A percentile compares a stretch with the other conserved stretches of the same genome.
phyloP scores from a whole-genome alignment of 2,113 vertebrate genomes.

The Glaucomys volans region DNA sequence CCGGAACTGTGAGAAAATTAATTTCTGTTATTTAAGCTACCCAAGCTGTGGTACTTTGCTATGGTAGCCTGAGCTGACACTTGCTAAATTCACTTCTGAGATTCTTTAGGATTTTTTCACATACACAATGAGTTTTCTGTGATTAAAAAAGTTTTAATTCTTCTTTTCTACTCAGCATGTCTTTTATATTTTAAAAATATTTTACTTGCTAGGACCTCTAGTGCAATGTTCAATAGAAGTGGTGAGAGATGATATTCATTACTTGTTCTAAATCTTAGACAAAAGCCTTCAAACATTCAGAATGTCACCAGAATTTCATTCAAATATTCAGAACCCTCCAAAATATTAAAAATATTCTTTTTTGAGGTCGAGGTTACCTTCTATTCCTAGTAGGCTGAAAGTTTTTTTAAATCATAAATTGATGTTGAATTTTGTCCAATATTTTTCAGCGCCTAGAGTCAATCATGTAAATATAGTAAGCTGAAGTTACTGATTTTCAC shows the following conservation, averaged over 20 bases:
- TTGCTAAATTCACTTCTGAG: neutral
- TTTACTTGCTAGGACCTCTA: neutral
- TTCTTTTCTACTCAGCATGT: neutral
- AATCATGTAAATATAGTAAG: neutral
- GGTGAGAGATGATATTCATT: neutral
- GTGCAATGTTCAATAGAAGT: neutral
- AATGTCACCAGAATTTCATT: neutral
- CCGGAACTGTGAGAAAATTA: too few species aligned
- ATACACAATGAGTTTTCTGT: neutral
- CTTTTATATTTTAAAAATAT: neutral
- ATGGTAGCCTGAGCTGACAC: neutral
- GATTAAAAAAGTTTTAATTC: neutral
- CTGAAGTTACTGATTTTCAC: neutral
- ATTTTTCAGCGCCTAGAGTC: neutral
- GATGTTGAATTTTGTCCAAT: neutral
- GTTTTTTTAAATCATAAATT: neutral
- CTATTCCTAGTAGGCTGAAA: neutral
- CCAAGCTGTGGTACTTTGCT: too few species aligned
- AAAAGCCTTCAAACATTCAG: neutral
- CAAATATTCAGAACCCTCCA: neutral
- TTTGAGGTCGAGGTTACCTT: neutral
- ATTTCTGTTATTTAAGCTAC: too few species aligned
- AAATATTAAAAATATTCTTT: neutral
- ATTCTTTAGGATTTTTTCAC: neutral
- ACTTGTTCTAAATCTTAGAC: neutral